phyloP scores from a whole-genome alignment of 2,797 vertebrate species.

The Oreochromis grahami region DNA sequence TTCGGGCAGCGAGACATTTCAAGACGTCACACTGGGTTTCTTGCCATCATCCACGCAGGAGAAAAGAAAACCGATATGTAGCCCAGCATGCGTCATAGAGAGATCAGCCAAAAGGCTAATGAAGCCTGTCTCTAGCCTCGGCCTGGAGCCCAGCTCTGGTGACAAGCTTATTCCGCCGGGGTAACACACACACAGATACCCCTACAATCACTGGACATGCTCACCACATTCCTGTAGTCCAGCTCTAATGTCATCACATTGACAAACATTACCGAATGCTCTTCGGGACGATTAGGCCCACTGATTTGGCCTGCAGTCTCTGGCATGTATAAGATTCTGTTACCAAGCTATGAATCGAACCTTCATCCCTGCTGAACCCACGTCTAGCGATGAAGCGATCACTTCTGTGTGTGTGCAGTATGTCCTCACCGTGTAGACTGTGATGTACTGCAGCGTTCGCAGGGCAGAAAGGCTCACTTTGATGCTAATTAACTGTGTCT shows the following conservation, averaged over 20 bases:
- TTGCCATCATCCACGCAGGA: slow-evolving; percentile 32
- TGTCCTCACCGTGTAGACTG: slow-evolving; percentile 22
- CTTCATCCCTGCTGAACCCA: slow-evolving; percentile 18
- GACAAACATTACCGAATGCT: slow-evolving; percentile 56
- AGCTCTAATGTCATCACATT: slow-evolving; percentile 60
- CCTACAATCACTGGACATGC: slow-evolving; percentile 63
- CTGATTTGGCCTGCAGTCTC: slow-evolving; percentile 47
- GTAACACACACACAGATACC: slow-evolving; percentile 45
- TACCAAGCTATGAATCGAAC: background rate
- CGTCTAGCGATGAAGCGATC: slow-evolving; percentile 1
- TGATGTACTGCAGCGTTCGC: background rate
- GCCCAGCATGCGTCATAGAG: slow-evolving; percentile 29
- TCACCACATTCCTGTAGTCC: slow-evolving; percentile 55
- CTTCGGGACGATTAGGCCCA: slow-evolving; percentile 16
- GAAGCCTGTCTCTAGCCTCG: slow-evolving; percentile 50
- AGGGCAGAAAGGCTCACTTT: slow-evolving; percentile 19
- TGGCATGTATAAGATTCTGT: slow-evolving; percentile 17
- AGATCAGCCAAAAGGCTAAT: slow-evolving; percentile 60
- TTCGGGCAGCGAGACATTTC: background rate
- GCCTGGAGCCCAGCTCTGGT: slow-evolving; percentile 53
- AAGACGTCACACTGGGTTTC: background rate
- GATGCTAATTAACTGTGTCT: slow-evolving; percentile 66
- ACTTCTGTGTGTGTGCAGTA: slow-evolving; percentile 10
- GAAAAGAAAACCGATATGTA: slow-evolving; percentile 51
- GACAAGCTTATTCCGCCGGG: slow-evolving; percentile 46